Evolutionary conservation across 2,888 invertebrate genomes (phyloP), one percentile per base, ranked within the genome.

Genomic region (Mellilla xanthometata): DNA sequence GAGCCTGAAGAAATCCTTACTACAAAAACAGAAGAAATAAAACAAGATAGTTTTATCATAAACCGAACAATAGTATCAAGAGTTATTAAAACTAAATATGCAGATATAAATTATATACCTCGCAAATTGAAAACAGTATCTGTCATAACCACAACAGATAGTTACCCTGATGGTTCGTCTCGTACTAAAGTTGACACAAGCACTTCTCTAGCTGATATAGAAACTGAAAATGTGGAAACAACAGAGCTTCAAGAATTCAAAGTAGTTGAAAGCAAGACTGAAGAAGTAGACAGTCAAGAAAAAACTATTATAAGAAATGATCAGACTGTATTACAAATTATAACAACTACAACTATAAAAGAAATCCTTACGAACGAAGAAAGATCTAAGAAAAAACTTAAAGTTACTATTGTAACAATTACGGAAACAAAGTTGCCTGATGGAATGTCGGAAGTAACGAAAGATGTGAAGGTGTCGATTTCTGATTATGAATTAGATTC

Each of bases 121-220:
- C 74, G 61, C 44, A 90, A 89, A 64, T 45, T 88, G 11, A 90
- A 90, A 52, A 87, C 74, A 5, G 71, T 75, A 1, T 81, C 77
- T 8, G 73, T 70, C 12, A 58, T 81, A 0, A 84, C 81, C 6
- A 88, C 84, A 6, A 85, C 81, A 15, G 89, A 90, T 52, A 70
- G 75, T 36, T 89, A 83, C 52, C 89, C 90, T 10, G 90, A 90
- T 52, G 86, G 89, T 26, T 88, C 88, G 4, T 79, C 82, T 5
- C 74, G 69, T 22, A 81, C 81, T 1, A 84, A 83, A 58, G 71
- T 84, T 12, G 88, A 89, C 34, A 81, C 72, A 19, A 86, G 73
- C 50, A 82, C 83, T 6, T 71, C 77, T 15, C 56, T 90, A 26
- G 72, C 72, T 11, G 85, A 89, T 52, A 74, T 86, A 39, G 74